These are phyloP conservation scores for Hydropsyche betteni DNA, from an alignment of 2,888 invertebrate genomes.

Conservation along the genomic window DNA sequence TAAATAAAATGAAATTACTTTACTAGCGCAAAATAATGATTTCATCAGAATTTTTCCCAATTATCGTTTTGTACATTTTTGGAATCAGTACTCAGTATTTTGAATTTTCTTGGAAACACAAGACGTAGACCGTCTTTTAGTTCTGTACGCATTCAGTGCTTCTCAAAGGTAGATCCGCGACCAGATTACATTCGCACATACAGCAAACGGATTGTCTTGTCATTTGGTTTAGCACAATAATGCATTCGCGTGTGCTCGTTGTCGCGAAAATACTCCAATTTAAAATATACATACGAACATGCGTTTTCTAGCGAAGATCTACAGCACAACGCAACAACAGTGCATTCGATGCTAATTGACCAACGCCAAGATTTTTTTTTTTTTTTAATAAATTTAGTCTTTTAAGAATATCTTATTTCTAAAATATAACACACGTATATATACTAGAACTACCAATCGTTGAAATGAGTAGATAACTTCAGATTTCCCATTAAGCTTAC, in stretches of 20 bases:
- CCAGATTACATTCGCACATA: slow-evolving; percentile 43
- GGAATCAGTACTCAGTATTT: no score
- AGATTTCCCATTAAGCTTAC: no score
- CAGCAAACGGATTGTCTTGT: slow-evolving; percentile 47
- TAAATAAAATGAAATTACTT: no score
- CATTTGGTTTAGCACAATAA: slow-evolving; percentile 30
- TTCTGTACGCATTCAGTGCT: slow-evolving; percentile 33
- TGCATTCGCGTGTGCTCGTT: slow-evolving; percentile 17
- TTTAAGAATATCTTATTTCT: no score
- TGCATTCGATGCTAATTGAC: slow-evolving; percentile 8
- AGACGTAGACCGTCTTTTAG: slow-evolving; percentile 23
- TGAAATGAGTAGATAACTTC: no score
- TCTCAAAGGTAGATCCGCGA: slow-evolving; percentile 41
- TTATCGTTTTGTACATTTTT: no score
- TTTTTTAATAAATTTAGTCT: no score
- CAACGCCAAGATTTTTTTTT: not conserved
- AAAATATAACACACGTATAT: no score
- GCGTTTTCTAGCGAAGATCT: not conserved
- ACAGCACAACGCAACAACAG: no score
- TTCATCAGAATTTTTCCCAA: no score
- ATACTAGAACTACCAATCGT: no score
- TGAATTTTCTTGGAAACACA: not conserved
- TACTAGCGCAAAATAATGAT: no score
- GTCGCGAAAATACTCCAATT: slow-evolving; percentile 13
- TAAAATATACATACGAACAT: slow-evolving; percentile 1